Evolutionary conservation across 1,140 invertebrate species (phyloP).

Genomic region (Pseudomyrmex sp.): DNA sequence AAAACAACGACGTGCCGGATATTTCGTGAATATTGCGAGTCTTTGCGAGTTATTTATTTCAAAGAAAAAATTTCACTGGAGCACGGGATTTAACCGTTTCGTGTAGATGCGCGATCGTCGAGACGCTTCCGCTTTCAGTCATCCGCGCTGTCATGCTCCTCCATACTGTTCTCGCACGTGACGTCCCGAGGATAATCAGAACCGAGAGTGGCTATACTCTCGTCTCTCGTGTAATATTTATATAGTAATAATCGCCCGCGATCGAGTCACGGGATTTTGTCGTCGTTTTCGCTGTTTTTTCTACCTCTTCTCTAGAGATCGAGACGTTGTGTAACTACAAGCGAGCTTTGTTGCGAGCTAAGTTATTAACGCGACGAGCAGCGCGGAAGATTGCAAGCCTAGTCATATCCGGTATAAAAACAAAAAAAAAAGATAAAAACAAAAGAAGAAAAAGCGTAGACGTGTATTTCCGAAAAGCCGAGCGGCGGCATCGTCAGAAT

Average conservation of each 20-base stretch:
- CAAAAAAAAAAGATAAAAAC: neutral
- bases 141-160: constrained; percentile 44
- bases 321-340: constrained; percentile 41
- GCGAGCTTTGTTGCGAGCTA: constrained; percentile 56
- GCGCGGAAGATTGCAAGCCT: constrained; percentile 37
- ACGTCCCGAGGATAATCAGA: constrained; percentile 65
- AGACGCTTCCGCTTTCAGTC: constrained; percentile 51
- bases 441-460: constrained; percentile 6
- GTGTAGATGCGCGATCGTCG: constrained; percentile 34
- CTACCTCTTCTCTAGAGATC: constrained; percentile 83
- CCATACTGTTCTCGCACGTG: constrained; percentile 48
- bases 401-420: constrained; percentile 37
- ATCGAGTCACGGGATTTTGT: constrained; percentile 74
- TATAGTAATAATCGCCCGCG: constrained; percentile 69
- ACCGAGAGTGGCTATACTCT: constrained; percentile 61
- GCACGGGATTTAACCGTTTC: constrained; percentile 20
- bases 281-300: constrained; percentile 84
- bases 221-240: constrained; percentile 73
- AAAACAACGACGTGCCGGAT: constrained; percentile 13
- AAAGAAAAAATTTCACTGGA: constrained; percentile 8
- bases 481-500: constrained; percentile 70
- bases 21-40: constrained; percentile 21
- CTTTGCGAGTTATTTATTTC: constrained; percentile 55
- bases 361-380: constrained; percentile 41
- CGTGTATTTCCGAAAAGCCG: constrained; percentile 41